Conservation (phyloP, 2,797 vertebrate genomes). For the Prunella strophiata region DNA sequence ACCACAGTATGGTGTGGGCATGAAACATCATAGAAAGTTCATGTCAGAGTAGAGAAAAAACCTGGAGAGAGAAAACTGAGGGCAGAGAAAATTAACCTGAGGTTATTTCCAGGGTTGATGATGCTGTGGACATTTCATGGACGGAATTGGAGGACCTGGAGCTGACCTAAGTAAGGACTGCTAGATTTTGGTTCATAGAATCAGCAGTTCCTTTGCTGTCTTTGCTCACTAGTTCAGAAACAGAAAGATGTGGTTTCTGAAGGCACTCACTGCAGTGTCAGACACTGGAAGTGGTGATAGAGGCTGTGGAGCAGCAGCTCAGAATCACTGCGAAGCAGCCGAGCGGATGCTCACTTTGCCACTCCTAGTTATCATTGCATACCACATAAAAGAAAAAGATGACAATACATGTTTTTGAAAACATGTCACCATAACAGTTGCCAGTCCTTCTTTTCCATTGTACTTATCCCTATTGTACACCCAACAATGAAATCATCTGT, state of each 20-base stretch:
- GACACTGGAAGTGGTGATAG: neutral
- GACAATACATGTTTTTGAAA: constrained; percentile 37
- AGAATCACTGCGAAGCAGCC: neutral
- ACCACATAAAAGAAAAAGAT: neutral
- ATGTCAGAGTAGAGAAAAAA: neutral
- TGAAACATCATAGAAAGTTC: neutral
- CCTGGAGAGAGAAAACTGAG: neutral
- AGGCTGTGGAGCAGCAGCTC: neutral
- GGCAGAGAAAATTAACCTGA: neutral
- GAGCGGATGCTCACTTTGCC: constrained; percentile 12
- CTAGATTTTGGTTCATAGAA: neutral
- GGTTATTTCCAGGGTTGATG: neutral
- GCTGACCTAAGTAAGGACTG: neutral
- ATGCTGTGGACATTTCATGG: neutral
- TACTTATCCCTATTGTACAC: constrained; percentile 35
- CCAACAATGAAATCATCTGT: constrained; percentile 51
- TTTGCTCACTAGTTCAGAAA: neutral
- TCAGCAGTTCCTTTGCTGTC: neutral
- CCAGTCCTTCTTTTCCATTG: constrained; percentile 29
- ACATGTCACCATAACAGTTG: constrained; percentile 17
- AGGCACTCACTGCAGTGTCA: neutral
- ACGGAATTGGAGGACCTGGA: neutral
- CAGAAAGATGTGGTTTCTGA: neutral
- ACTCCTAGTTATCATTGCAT: constrained; percentile 21
- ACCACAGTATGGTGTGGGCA: neutral